These are phyloP conservation scores for Amblyraja radiata DNA, from an alignment of 2,797 vertebrate genomes.

Conservation along the genomic window DNA sequence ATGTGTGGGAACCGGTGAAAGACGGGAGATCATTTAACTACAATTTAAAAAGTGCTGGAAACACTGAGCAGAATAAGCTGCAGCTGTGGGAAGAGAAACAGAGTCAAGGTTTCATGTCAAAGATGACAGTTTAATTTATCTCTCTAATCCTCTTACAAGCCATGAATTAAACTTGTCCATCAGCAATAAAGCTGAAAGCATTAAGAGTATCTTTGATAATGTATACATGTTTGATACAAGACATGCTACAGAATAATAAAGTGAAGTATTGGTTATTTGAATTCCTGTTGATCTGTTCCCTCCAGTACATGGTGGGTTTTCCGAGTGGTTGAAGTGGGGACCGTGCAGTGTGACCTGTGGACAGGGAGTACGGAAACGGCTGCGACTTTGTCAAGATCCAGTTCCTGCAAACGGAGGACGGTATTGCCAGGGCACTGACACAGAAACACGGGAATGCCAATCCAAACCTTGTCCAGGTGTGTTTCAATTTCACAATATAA, in stretches of 20 bases:
- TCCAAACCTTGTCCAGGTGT: slow-evolving; percentile 82
- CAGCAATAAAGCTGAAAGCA: neutral
- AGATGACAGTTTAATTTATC: neutral
- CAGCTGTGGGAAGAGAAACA: too few species aligned
- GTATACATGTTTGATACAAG: neutral
- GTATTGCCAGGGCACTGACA: slow-evolving; percentile 62
- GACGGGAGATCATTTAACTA: neutral
- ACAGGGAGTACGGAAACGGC: slow-evolving; percentile 71
- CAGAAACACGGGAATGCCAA: slow-evolving; percentile 67
- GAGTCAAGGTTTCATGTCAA: too few species aligned
- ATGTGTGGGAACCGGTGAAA: neutral
- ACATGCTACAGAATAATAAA: neutral
- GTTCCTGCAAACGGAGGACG: slow-evolving; percentile 82
- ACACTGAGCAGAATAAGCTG: too few species aligned
- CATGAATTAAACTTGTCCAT: neutral
- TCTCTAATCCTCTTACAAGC: neutral
- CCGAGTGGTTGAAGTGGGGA: slow-evolving; percentile 80
- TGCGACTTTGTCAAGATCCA: slow-evolving; percentile 78
- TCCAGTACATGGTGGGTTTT: slow-evolving; percentile 84
- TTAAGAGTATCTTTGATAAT: too few species aligned
- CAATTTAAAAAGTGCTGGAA: neutral
- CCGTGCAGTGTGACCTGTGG: slow-evolving; percentile 82
- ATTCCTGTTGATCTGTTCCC: slow-evolving; percentile 30
- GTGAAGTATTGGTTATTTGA: neutral
- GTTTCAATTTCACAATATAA: neutral